Conservation (phyloP, 2,797 vertebrate genomes). For the Emydoidea blandingii region DNA sequence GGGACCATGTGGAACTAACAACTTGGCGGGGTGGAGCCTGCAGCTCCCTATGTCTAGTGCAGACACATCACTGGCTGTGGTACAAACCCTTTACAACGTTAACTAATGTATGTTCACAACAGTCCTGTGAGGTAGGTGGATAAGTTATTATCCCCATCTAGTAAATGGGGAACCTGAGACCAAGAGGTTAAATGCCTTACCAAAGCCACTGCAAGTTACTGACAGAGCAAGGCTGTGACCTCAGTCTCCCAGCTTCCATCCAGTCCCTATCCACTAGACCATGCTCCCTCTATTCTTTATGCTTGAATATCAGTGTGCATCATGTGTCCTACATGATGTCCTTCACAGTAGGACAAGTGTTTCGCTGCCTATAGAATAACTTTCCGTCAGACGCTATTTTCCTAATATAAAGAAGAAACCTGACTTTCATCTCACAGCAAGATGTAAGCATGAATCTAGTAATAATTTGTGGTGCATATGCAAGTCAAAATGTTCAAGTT, state of each 20-base stretch:
- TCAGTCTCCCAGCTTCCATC: not conserved
- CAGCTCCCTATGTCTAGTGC: too few relatives aligned
- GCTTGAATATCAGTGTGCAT: not conserved
- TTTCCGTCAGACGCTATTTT: slow-evolving; percentile 23
- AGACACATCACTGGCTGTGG: not conserved
- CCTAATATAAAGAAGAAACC: not conserved
- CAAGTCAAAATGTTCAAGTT: slow-evolving; percentile 48
- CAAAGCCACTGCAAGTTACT: not conserved
- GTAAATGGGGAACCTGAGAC: not conserved
- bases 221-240: not conserved
- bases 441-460: slow-evolving; percentile 68
- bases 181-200: not conserved
- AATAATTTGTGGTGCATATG: slow-evolving; percentile 47
- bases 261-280: not conserved
- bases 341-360: slow-evolving; percentile 30
- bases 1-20: not conserved
- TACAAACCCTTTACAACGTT: not conserved
- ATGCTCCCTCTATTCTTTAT: not conserved
- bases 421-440: slow-evolving; percentile 29
- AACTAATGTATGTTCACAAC: not conserved
- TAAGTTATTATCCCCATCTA: not conserved
- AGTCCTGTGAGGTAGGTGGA: not conserved
- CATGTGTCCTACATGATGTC: not conserved
- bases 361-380: slow-evolving; percentile 58
- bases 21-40: not conserved